Percentiles rank a stretch among this genome's conserved stretches.
phyloP scores from a whole-genome alignment of 2,113 vertebrate species.

The Myiagra hebetior region DNA sequence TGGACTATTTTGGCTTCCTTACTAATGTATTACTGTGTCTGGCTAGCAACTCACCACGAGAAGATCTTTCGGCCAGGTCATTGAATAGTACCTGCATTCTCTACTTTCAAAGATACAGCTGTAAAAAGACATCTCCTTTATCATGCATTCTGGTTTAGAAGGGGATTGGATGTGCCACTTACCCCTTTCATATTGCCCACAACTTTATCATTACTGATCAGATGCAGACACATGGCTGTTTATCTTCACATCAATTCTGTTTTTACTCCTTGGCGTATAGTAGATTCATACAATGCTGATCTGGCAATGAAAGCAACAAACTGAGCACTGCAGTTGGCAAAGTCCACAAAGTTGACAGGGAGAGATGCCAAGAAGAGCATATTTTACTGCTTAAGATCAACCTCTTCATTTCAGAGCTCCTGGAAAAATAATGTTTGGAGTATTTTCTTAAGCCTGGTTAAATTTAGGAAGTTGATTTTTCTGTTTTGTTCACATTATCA shows the following conservation, averaged over 20 bases:
- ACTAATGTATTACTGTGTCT: not conserved
- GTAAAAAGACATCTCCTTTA: not conserved
- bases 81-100: conserved; percentile 17
- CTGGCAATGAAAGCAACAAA: conserved; percentile 11
- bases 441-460: not conserved
- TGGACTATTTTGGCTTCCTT: not conserved
- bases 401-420: not conserved
- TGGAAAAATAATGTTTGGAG: not conserved
- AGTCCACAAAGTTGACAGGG: not conserved
- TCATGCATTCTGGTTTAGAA: conserved; percentile 17
- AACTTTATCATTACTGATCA: not conserved
- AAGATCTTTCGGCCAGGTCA: conserved; percentile 29
- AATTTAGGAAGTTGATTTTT: not conserved
- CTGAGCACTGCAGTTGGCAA: not conserved
- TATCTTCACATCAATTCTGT: not conserved
- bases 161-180: conserved; percentile 2
- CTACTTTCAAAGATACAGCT: not conserved
- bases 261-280: not conserved
- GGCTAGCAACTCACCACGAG: not conserved
- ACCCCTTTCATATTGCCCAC: not conserved
- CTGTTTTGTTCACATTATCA: not conserved
- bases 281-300: not conserved
- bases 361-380: not conserved
- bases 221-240: not conserved
- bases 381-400: conserved; percentile 5